Base-by-base conservation (phyloP, 2,888 invertebrate species). In the Hartigia nigra region DNA sequence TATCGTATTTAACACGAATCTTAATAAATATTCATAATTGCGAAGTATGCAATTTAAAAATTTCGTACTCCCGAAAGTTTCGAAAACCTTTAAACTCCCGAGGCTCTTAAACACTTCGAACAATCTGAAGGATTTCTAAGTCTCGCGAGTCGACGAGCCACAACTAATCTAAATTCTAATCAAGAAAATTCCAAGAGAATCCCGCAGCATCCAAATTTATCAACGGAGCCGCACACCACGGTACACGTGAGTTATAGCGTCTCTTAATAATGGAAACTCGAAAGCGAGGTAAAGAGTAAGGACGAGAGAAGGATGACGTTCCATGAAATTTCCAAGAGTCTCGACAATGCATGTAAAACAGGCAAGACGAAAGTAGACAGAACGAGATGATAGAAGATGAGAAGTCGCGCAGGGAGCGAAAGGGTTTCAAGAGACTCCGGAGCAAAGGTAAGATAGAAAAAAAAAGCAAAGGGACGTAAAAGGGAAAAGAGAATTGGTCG, bases 401-500 rank as follows among this genome's bases (percentile, higher is more conserved):
- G 55, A 4, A 4, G 55, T 23, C 55, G 23, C 9, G 9, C 23
- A 55, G 55, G 3, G 4, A 55, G 55, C 55, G 23, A 55, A 9
- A 55, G 23, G 23, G 23, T 9, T 55, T 55, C 55, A 23, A 2
- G 55, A 55, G 31, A 31, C 31, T 80, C 78, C 80, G 81, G 74
- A n/a, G 32, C 37, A 75, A 39, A 55, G 37, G 35, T 34, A 36
- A 37, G 75, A 75, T 74, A 77, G 74, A 36, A 76, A 72, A 36
- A 76, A 72, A 35, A 74, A 74, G 74, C 75, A 78, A 74, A n/a
- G 77, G 75, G 74, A 76, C 72, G 36, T 72, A 77, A 70, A 78
- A 74, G 74, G 78, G 74, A 78, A 77, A 78, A 79, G 55, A 79
- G 81, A 11, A 74, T 69, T 81, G 80, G 77, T n/a, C 78, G 75